Percentiles rank a stretch among this genome's conserved stretches.
Evolutionary conservation across 1,140 invertebrate species (phyloP).

Genomic region (Spodoptera litura): DNA sequence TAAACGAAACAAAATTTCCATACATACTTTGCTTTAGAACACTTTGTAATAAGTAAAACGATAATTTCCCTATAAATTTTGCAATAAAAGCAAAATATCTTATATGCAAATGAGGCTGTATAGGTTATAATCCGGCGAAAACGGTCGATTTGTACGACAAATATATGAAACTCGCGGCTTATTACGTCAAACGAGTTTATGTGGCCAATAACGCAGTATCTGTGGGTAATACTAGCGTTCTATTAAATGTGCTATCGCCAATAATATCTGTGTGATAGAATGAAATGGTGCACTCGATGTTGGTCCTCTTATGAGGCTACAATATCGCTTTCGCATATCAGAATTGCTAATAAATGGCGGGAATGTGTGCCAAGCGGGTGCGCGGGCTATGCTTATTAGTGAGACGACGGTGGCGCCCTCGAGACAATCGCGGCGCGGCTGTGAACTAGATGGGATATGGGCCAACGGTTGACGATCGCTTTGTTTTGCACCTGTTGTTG

Average conservation of each 20-base stretch:
- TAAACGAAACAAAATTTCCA: conserved; percentile 51
- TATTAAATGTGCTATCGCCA: conserved; percentile 71
- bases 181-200: conserved; percentile 80
- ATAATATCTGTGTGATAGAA: conserved; percentile 79
- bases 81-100: conserved; percentile 61
- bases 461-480: conserved; percentile 40
- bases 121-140: conserved; percentile 69
- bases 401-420: conserved; percentile 63
- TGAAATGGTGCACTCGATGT: conserved; percentile 64
- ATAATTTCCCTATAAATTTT: conserved; percentile 52
- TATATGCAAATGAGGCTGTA: conserved; percentile 65
- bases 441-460: conserved; percentile 37
- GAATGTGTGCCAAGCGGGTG: conserved; percentile 71
- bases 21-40: conserved; percentile 47
- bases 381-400: conserved; percentile 65
- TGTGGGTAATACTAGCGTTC: conserved; percentile 74
- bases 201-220: conserved; percentile 73
- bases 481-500: conserved; percentile 33
- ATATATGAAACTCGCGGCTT: conserved; percentile 78
- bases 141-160: conserved; percentile 78
- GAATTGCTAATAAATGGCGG: conserved; percentile 80
- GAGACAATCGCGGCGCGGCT: conserved; percentile 60
- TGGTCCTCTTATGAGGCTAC: conserved; percentile 75
- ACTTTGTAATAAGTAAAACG: conserved; percentile 56
- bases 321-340: conserved; percentile 80